Evolutionary conservation across 2,113 vertebrate genomes (phyloP).

Genomic region (Caretta caretta): DNA sequence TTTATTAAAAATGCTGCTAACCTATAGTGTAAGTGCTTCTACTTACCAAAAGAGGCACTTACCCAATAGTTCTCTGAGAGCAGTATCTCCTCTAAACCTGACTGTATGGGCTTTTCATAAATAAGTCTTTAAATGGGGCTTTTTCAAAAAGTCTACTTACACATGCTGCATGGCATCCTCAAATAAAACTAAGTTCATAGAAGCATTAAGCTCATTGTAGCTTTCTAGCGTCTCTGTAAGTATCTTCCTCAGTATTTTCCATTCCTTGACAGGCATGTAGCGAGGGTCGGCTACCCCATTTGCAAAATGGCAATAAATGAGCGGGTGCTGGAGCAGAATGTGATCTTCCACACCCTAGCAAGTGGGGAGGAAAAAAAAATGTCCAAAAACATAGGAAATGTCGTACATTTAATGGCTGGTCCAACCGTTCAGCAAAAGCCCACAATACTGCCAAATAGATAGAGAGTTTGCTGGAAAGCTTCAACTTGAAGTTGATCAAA

Average conservation of each 20-base stretch:
- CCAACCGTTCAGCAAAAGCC: not conserved
- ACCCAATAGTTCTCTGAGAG: not conserved
- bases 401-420: not conserved
- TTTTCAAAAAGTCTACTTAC: constrained; percentile 66
- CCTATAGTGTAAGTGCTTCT: not conserved
- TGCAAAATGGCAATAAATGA: constrained; percentile 85
- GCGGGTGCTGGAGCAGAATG: constrained; percentile 72
- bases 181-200: constrained; percentile 85
- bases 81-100: not conserved
- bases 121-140: not conserved
- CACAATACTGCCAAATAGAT: not conserved
- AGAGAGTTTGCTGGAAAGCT: not conserved
- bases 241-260: constrained; percentile 76
- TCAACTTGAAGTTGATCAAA: not conserved
- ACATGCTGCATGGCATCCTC: constrained; percentile 85
- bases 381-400: not conserved
- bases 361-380: not conserved
- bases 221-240: constrained; percentile 81
- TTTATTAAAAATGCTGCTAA: not conserved
- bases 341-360: constrained; percentile 77
- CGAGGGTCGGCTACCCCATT: constrained; percentile 42
- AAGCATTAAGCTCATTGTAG: constrained; percentile 82
- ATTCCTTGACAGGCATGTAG: constrained; percentile 80
- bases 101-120: not conserved
- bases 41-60: not conserved